Conservation (phyloP, 2,113 vertebrate genomes). For the Rafetus swinhoei region DNA sequence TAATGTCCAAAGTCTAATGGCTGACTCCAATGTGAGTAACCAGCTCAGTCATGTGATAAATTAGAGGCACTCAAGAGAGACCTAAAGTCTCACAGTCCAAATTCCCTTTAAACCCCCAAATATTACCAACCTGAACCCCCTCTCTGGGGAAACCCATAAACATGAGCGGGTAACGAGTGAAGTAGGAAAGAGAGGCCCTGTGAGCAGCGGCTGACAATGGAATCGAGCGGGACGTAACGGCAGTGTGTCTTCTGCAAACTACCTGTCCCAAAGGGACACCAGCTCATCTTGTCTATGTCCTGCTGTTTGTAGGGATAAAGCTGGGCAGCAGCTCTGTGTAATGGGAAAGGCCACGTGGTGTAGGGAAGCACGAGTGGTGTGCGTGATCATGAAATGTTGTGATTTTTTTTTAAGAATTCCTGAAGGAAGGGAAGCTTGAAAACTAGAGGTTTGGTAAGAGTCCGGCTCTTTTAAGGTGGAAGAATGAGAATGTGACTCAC, state of each 20-base stretch:
- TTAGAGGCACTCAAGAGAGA: not conserved
- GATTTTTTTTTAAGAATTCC: not conserved
- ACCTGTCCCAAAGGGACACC: too few species aligned
- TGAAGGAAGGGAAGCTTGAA: not conserved
- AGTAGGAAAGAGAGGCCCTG: not conserved
- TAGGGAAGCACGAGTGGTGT: too few species aligned
- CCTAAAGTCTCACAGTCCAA: not conserved
- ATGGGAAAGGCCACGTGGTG: not conserved
- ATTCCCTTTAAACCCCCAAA: not conserved
- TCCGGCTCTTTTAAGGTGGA: not conserved
- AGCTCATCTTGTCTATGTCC: not conserved
- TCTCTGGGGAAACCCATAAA: accelerated
- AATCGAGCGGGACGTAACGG: not conserved
- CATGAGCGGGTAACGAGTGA: not conserved
- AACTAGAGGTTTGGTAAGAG: not conserved
- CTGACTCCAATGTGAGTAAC: not conserved
- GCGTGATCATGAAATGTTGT: not conserved
- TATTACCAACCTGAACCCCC: not conserved
- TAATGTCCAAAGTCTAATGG: not conserved
- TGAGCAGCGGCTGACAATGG: not conserved
- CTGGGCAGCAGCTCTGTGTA: not conserved
- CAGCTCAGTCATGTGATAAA: not conserved
- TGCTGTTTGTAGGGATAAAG: not conserved
- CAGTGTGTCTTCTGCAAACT: not conserved
- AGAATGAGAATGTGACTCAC: not conserved